These are phyloP conservation scores for Spodoptera litura DNA, from an alignment of 1,140 invertebrate species.

Conservation along the genomic window DNA sequence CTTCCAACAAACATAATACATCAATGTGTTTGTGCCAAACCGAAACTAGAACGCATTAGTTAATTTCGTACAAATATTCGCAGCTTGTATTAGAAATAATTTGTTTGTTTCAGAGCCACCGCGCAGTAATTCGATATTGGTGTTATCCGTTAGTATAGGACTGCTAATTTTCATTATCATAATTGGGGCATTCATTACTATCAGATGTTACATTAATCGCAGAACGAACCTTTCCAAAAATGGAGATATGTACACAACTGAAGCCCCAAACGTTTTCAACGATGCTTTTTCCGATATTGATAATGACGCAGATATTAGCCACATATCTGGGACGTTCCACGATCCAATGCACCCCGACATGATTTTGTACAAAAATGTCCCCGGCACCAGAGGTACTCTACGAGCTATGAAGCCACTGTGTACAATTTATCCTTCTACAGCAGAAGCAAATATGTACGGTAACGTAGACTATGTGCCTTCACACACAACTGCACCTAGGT, in stretches of 20 bases:
- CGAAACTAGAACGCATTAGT: slow-evolving; percentile 25
- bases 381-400: slow-evolving; percentile 69
- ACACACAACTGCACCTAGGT: slow-evolving; percentile 65
- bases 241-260: slow-evolving; percentile 83
- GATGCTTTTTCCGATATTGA: slow-evolving; percentile 84
- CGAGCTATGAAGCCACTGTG: slow-evolving; percentile 80
- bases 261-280: slow-evolving; percentile 82
- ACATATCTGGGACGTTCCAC: slow-evolving; percentile 82
- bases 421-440: slow-evolving; percentile 78
- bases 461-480: slow-evolving; percentile 76
- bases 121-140: slow-evolving; percentile 55
- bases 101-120: slow-evolving; percentile 54
- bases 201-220: slow-evolving; percentile 70
- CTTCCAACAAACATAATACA: slow-evolving; percentile 23
- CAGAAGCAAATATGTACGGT: slow-evolving; percentile 80
- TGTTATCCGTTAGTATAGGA: slow-evolving; percentile 73
- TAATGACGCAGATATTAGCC: slow-evolving; percentile 81
- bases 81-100: slow-evolving; percentile 22
- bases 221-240: slow-evolving; percentile 74
- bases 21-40: slow-evolving; percentile 26
- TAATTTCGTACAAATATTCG: slow-evolving; percentile 26
- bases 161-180: slow-evolving; percentile 68
- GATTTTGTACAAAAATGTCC: slow-evolving; percentile 79
- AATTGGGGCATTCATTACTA: slow-evolving; percentile 59
- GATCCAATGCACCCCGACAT: slow-evolving; percentile 84